These are phyloP conservation scores for Lutraria lutraria DNA, from an alignment of 2,888 invertebrate genomes.

Conservation along the genomic window DNA sequence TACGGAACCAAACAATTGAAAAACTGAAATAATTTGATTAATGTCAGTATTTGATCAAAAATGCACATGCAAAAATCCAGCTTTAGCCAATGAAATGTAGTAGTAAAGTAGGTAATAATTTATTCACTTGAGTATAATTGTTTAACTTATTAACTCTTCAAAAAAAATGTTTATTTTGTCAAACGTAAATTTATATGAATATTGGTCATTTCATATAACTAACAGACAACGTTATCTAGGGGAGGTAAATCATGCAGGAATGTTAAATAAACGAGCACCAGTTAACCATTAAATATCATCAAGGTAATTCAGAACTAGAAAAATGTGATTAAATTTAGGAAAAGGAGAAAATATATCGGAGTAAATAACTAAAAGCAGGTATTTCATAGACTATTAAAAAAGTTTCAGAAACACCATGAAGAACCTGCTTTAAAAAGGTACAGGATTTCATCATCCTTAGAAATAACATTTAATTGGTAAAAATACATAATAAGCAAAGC, in stretches of 20 bases:
- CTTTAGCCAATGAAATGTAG: no score
- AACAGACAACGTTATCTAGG: background rate
- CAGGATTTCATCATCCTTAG: background rate
- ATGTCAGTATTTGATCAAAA: no score
- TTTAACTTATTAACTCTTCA: background rate
- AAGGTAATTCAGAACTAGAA: background rate
- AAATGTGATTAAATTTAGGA: background rate
- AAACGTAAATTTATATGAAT: background rate
- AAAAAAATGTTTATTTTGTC: background rate
- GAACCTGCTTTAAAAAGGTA: slow-evolving; percentile 20
- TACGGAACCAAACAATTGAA: no score
- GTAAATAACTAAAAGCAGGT: slow-evolving; percentile 13
- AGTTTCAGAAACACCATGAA: background rate
- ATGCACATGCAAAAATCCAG: no score
- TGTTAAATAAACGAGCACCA: background rate
- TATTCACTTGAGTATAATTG: no score
- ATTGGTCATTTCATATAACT: background rate
- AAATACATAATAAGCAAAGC: slow-evolving; percentile 52
- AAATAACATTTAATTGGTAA: slow-evolving; percentile 32
- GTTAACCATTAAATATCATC: background rate
- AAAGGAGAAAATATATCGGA: background rate
- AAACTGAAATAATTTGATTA: no score
- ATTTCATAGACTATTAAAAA: slow-evolving; percentile 9
- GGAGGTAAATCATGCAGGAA: slow-evolving; percentile 12
- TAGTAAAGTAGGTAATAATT: no score